Base-by-base conservation (phyloP, 2,113 vertebrate genomes). In the Camelus dromedarius region DNA sequence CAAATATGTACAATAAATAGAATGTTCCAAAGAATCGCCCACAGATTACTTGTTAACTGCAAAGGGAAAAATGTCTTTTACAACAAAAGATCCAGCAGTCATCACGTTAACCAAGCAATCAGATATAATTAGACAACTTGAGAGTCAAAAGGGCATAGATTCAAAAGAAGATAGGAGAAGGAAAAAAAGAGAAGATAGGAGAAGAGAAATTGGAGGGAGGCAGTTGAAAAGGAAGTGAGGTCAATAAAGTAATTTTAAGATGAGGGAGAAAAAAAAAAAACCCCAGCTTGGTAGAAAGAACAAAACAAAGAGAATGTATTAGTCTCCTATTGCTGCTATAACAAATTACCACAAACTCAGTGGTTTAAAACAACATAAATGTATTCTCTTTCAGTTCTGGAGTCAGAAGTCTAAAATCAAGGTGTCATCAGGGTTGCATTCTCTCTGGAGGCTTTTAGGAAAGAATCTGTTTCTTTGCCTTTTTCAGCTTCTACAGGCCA, bases 1-100 rank as follows among this genome's bases (percentile, higher is more conserved):
- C 42, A 86, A 77, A 62, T 52, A 38, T 52, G 13, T 64, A 56
- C 89, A 84, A 76, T 46, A 81, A 89, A 83, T 8, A 79, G 30
- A 84, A 67, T 38, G 26, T 72, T 48, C 56, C 89, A 91, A 85
- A 93, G n/a, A 86, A 52, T 38, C 64, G 38, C 38, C 50, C 67
- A 91, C 35, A 58, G 84, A 56, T 87, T 60, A 81, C 24, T 52
- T 58, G n/a, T 16, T 93, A 87, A 83, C 16, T 69, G 10, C 19
- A 89, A 95, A 89, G 50, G 28, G 15, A 32, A 95, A 93, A 92
- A 82, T 32, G 5, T n/a, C 30, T 79, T 92, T 80, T 58, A 67
- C 50, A 84, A 58, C 16, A 5, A 66, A 96, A 84, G n/a, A 76
- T 26, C 60, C 42, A 62, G n/a, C 28, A 60, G 77, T 92, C 15